Base-by-base conservation (phyloP, 2,113 vertebrate genomes). In the Cairina moschata region DNA sequence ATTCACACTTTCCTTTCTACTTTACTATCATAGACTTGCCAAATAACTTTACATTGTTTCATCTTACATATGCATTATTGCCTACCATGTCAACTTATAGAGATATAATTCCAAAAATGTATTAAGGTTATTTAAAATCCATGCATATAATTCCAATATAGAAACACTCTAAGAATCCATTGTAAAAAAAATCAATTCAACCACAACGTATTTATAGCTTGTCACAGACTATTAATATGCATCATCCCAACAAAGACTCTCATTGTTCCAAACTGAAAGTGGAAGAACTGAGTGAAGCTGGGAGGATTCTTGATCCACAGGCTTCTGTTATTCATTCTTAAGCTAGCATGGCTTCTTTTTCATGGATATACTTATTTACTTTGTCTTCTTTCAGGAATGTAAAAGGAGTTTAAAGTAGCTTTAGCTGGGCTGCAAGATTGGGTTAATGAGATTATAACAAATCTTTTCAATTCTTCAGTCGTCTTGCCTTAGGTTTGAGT, bases 321-420 rank as follows among this genome's bases (percentile, higher is more conserved):
- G 25, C 72, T 90, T 71, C 95, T 92, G 48, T 62, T 92, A 59
- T 52, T 86, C 91, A 68, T 81, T 34, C 59, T 84, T 95, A 96
- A 94, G 78, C 82, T 68, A 79, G 76, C 40, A 79, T 32, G n/a
- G 54, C 46, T 82, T 91, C 84, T 89, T 95, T 96, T 93, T 63
- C 74, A 80, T 46, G 81, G 85, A 92, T 97, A 88, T 96, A 88
- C 86, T 96, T 96, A 97, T 89, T 97, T 95, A 93, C 85, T 92
- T 93, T 96, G 90, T 94, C 95, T 97, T 95, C 94, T 93, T 95
- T 96, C 95, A 91, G 60, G 77, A 96, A 93, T 72, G 91, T 97
- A 97, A 97, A 97, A 95, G 71, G 88, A 95, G 94, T 96, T 97
- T 93, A 93, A 97, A 97, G 95, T 84, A 96, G 91, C 88, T 96